Evolutionary conservation across 2,113 vertebrate genomes (phyloP).

Genomic region (Stegastes partitus): DNA sequence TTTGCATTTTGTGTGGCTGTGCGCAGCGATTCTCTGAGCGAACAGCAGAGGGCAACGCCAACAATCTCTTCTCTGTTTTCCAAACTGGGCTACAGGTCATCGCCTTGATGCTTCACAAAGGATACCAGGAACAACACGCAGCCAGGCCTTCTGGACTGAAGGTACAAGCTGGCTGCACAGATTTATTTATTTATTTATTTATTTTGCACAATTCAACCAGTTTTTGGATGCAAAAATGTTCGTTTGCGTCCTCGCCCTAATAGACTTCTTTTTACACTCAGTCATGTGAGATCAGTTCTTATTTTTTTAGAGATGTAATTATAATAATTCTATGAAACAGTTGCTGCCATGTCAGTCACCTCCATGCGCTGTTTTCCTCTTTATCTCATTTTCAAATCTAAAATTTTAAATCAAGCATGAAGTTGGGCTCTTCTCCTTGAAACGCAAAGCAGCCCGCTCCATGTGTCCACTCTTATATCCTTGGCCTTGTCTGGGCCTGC

Average conservation of each 20-base stretch:
- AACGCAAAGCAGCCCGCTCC: background rate
- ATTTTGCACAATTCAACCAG: background rate
- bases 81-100: slow-evolving; percentile 75
- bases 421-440: too few species aligned
- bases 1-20: background rate
- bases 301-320: background rate
- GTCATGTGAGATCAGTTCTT: background rate
- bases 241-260: background rate
- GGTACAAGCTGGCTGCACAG: slow-evolving; percentile 36
- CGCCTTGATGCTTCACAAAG: slow-evolving; percentile 64
- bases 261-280: background rate
- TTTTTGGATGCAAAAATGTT: too few species aligned
- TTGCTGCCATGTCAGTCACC: background rate
- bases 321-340: background rate
- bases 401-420: background rate
- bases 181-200: too few species aligned
- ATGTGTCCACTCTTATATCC: background rate
- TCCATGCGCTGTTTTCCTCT: background rate
- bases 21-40: slow-evolving; percentile 19
- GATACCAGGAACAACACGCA: slow-evolving; percentile 50
- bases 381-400: background rate
- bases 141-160: slow-evolving; percentile 33
- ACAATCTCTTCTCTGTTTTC: slow-evolving; percentile 45
- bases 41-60: slow-evolving; percentile 79
- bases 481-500: background rate